phyloP scores from a whole-genome alignment of 2,113 vertebrate genomes.

The Chiloscyllium plagiosum region DNA sequence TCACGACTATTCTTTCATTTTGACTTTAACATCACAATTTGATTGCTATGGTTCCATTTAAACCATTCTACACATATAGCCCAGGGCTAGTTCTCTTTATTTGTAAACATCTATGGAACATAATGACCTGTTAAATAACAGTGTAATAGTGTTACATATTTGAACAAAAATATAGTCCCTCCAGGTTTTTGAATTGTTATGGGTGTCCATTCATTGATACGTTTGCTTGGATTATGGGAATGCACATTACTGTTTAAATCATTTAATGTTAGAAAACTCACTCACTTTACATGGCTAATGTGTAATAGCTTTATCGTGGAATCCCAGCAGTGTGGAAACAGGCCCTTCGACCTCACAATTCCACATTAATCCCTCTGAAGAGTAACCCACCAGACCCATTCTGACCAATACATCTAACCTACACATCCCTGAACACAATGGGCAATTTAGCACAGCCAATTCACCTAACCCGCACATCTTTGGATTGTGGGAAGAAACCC shows the following conservation, averaged over 20 bases:
- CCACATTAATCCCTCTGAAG: too few species aligned
- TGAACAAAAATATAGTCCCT: not conserved
- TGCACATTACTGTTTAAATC: not conserved
- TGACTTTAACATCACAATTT: not conserved
- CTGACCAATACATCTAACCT: too few species aligned
- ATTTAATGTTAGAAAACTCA: not conserved
- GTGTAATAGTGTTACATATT: not conserved
- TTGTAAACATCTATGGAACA: not conserved
- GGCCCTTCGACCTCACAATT: too few species aligned
- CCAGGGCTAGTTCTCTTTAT: not conserved
- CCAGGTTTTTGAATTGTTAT: not conserved
- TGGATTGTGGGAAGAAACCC: too few species aligned
- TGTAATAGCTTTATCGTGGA: not conserved
- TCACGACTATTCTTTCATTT: not conserved
- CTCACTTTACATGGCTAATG: not conserved
- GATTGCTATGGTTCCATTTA: not conserved
- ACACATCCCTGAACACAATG: too few species aligned
- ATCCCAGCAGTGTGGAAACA: too few species aligned
- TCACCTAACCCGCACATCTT: too few species aligned
- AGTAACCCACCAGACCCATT: too few species aligned
- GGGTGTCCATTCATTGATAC: not conserved
- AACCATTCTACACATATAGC: not conserved
- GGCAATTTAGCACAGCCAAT: too few species aligned
- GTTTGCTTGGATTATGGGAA: not conserved
- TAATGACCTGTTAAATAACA: not conserved